A percentile compares a stretch with the other conserved stretches of the same genome.
Evolutionary conservation across 2,113 vertebrate species (phyloP).

Genomic region (Anarhynchus alexandrinus): DNA sequence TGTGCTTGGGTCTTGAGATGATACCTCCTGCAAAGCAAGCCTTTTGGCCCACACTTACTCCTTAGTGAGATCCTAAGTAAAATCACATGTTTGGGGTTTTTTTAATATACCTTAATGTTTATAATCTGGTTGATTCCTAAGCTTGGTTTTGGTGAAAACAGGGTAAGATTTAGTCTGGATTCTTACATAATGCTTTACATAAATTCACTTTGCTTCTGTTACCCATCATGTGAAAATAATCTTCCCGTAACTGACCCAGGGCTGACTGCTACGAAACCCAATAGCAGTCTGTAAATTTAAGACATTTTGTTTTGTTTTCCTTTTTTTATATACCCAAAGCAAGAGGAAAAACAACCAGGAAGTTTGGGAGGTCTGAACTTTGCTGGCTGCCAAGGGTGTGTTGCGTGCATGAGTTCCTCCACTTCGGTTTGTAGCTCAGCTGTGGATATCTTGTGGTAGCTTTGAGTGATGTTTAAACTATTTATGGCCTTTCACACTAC

Average conservation of each 20-base stretch:
- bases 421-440: background rate
- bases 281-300: background rate
- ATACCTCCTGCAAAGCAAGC: background rate
- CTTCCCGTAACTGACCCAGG: background rate
- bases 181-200: background rate
- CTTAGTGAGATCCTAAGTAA: background rate
- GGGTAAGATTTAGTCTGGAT: background rate
- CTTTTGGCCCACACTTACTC: background rate
- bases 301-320: background rate
- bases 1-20: background rate
- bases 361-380: background rate
- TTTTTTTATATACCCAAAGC: background rate
- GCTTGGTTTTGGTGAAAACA: background rate
- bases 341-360: background rate
- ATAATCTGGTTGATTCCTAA: background rate
- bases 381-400: background rate
- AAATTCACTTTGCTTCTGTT: background rate
- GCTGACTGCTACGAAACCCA: background rate
- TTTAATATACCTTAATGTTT: background rate
- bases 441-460: background rate
- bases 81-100: background rate
- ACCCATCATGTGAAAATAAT: background rate
- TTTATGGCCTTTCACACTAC: background rate
- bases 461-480: background rate
- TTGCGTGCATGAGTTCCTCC: background rate